Conservation (phyloP, 1,140 invertebrate species). For the Diorhabda elongata region DNA sequence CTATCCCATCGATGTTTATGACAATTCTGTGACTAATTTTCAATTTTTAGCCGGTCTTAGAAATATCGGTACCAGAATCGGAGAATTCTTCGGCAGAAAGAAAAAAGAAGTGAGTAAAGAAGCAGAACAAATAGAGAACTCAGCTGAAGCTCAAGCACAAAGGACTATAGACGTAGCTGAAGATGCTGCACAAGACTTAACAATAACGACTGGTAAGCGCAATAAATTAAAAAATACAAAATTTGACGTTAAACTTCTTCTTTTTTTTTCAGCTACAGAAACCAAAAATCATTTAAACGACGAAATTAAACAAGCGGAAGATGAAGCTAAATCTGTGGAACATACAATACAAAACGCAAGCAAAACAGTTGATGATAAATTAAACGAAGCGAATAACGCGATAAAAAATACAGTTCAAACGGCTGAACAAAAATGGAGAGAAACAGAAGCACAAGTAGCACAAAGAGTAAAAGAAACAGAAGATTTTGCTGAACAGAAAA, state of each 20-base stretch:
- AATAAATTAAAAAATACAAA: background rate
- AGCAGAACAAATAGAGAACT: constrained; percentile 25
- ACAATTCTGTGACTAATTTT: no score
- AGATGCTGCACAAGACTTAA: constrained; percentile 23
- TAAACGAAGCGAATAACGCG: constrained; percentile 17
- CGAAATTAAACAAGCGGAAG: constrained; percentile 14
- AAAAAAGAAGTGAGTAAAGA: constrained; percentile 35
- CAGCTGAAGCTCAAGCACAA: constrained; percentile 19
- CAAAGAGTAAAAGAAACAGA: constrained; percentile 19
- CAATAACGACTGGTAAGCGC: constrained; percentile 24
- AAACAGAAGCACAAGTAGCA: constrained; percentile 20
- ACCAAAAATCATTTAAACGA: constrained; percentile 25
- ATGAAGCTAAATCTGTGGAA: background rate
- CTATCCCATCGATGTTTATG: no score
- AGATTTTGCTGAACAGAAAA: constrained; percentile 17
- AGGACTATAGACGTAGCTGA: constrained; percentile 28
- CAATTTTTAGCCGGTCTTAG: constrained; percentile 28
- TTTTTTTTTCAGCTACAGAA: constrained; percentile 24
- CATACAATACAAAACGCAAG: background rate
- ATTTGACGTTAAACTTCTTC: background rate
- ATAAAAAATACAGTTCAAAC: constrained; percentile 9
- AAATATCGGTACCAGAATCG: constrained; percentile 32
- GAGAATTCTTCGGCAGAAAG: constrained; percentile 32
- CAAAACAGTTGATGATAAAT: constrained; percentile 10
- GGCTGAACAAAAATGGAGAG: constrained; percentile 15